Conservation (phyloP, 2,888 invertebrate species). For the Geophilus truncorum region DNA sequence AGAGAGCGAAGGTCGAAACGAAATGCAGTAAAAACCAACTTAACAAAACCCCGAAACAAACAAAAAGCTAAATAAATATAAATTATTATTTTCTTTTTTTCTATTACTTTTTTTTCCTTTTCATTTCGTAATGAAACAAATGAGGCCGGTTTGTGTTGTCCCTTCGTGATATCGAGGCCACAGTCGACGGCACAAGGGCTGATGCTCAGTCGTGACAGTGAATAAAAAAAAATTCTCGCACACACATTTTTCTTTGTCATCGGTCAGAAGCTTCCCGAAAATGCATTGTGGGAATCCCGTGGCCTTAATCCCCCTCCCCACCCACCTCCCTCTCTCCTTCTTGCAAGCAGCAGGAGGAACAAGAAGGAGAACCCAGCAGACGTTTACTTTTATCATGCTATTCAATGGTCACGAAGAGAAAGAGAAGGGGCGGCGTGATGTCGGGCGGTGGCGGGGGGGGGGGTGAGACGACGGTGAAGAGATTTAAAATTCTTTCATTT, state of each 20-base stretch:
- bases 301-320: not conserved
- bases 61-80: not conserved
- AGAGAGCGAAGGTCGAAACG: not conserved
- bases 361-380: not conserved
- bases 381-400: slow-evolving; percentile 3
- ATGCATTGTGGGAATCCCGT: slow-evolving; percentile 2
- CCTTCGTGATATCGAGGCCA: slow-evolving; percentile 13
- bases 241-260: slow-evolving; percentile 10
- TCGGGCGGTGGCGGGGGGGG: no score
- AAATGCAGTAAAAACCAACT: not conserved
- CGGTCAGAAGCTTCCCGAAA: not conserved
- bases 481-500: not conserved
- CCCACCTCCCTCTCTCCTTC: not conserved
- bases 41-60: not conserved
- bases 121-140: not conserved
- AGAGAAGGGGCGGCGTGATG: not conserved
- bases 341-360: not conserved
- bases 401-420: slow-evolving; percentile 9
- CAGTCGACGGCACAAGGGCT: not conserved
- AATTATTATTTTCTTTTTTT: not conserved
- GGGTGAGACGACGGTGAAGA: no score
- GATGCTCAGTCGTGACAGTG: not conserved
- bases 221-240: not conserved
- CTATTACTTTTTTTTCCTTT: not conserved
- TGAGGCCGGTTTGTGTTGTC: not conserved